Base-by-base conservation (phyloP, 1,140 invertebrate genomes). In the Cepaea nemoralis region DNA sequence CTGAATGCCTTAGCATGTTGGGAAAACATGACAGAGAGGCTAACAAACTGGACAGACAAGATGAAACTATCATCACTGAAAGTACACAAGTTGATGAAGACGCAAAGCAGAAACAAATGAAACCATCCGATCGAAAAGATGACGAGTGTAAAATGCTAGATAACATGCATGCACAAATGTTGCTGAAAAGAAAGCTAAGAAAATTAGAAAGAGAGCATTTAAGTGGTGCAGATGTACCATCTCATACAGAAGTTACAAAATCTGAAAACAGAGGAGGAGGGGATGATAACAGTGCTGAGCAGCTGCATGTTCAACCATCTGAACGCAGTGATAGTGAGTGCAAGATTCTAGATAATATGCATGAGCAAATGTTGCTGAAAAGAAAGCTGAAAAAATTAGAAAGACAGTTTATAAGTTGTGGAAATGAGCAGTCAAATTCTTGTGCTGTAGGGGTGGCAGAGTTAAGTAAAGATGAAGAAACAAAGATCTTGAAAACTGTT, bases 131-230 rank as follows among this genome's bases (percentile, higher is more conserved):
- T 10, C 19, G n/a, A 40, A 35, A 19, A 40, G 69, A 71, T 42
- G 40, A 71, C n/a, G 69, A 71, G 40, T 71, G 69, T 42, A 39
- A 71, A 39, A 39, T 71, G 69, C n/a, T 71, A 31, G 69, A 71
- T 42, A 27, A 71, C n/a, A 71, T 71, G 69, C 69, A 71, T 42
- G 14, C 69, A 39, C 37, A 71, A 22, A 71, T 71, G 69, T 19
- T 71, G 69, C 5, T n/a, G 31, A 71, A 37, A 40, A 71, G 69
- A 42, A 71, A 71, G 24, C 2, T 19, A 39, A 71, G 37, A n/a
- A 71, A 71, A 71, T 63, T 63, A 63, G 27, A 27, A 31, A 3
- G 16, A 10, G 5, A 2, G 33, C 10, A 63, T 31, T 27, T 63
- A 27, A 63, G 27, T 16, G 33, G 45, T 48, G 45, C n/a, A n/a